Base-by-base conservation (phyloP, 1,140 invertebrate genomes). In the Panagrolaimus sp. region DNA sequence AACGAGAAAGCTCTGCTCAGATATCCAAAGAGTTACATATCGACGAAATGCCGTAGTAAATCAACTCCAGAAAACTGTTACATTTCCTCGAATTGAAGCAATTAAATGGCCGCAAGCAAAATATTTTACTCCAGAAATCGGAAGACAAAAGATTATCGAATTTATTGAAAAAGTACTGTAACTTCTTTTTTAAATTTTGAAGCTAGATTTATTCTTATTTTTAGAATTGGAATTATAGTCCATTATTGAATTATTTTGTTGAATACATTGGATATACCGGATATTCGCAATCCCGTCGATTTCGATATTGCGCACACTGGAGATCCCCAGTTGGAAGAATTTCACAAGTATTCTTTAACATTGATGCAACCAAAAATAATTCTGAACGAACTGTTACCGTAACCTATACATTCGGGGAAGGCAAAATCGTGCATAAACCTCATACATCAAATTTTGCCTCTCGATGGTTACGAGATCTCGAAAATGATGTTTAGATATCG, bases 131-230 rank as follows among this genome's bases (percentile, higher is more conserved):
- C n/a, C 67, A 8, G 67, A 68, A 43, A 24, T 68, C 8, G 67
- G 67, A 4, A n/a, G 67, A 38, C 46, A 46, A 24, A 68, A 62
- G 14, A 68, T 68, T 26, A 68, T 68, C n/a, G 67, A 68, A 45
- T 63, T 43, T 15, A 68, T 68, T 32, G 67, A 68, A 45, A 45
- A 68, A 44, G 67, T 68, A 68, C 4, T 0, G 10, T n/a, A 58
- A n/a, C 9, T 10, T 24, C 52, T 1, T 4, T 38, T 38, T 12
- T 58, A 4, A 58, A 21, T 28, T 12, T 26, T 4, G 32, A 38
- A 7, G 2, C 7, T 38, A 38, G 7, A 38, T 38, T 38, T 38
- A 38, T 4, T 4, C 2, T 38, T n/a, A n/a, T 0, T 58, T 58
- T 58, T 14, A 58, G 52, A 58, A 21, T 28, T 58, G 52, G 52